Evolutionary conservation across 1,140 invertebrate species (phyloP).

Genomic region (Prorops nasuta): DNA sequence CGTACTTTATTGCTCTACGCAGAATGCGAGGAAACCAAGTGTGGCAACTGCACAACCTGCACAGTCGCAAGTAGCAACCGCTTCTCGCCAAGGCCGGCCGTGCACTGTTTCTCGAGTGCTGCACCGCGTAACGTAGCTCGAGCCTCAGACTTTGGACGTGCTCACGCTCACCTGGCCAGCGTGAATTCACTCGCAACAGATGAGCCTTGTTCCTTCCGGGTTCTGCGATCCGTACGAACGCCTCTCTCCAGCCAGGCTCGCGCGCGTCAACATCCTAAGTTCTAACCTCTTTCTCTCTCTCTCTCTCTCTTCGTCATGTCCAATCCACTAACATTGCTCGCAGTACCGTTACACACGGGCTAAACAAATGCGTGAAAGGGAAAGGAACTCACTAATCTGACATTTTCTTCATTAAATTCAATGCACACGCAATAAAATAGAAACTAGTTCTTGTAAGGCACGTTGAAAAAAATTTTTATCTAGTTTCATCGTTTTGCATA

Average conservation of each 20-base stretch:
- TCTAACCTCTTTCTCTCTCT: background rate
- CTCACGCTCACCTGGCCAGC: slow-evolving; percentile 24
- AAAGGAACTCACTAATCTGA: slow-evolving; percentile 10
- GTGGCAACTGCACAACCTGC: too few relatives aligned
- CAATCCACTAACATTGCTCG: background rate
- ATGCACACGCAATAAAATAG: slow-evolving; percentile 1
- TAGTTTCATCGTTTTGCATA: slow-evolving; percentile 1
- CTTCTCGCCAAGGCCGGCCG: slow-evolving; percentile 22
- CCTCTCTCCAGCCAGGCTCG: too few relatives aligned
- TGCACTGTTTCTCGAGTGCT: slow-evolving; percentile 25
- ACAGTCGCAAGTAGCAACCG: slow-evolving; percentile 16
- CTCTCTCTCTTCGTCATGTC: background rate
- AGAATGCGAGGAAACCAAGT: too few relatives aligned
- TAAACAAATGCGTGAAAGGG: slow-evolving; percentile 17
- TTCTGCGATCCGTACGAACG: too few relatives aligned
- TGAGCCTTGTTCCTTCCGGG: slow-evolving; percentile 34
- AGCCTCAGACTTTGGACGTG: too few relatives aligned
- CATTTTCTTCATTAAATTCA: slow-evolving; percentile 1
- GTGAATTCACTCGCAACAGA: slow-evolving; percentile 19
- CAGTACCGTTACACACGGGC: background rate
- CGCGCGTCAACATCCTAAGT: background rate
- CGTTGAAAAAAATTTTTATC: slow-evolving; percentile 10
- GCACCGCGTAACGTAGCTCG: too few relatives aligned
- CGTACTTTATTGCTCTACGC: too few relatives aligned
- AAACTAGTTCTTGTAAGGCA: background rate